Percentiles rank a stretch among this genome's conserved stretches.
phyloP scores from a whole-genome alignment of 2,888 invertebrate genomes.

The Andricus curvator region DNA sequence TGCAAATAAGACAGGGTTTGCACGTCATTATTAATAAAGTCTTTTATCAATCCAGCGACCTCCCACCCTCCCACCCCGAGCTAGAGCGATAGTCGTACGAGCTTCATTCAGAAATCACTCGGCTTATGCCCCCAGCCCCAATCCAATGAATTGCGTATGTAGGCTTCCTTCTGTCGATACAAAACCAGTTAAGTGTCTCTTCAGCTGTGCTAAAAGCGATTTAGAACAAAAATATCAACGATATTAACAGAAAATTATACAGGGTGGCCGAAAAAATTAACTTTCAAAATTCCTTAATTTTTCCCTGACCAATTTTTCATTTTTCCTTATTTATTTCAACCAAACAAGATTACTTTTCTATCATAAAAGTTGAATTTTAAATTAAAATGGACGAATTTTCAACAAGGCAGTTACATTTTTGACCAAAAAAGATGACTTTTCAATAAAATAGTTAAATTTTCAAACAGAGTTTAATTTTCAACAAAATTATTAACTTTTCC shows the following conservation, averaged over 20 bases:
- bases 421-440: no score
- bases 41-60: conserved; percentile 38
- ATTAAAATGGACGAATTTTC: no score
- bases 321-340: no score
- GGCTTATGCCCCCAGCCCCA: conserved; percentile 1
- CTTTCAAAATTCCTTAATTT: no score
- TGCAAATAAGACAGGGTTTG: conserved; percentile 37
- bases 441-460: no score
- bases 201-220: conserved; percentile 10
- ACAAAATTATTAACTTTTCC: no score
- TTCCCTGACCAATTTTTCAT: no score
- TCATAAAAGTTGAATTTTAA: no score
- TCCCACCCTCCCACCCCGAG: conserved; percentile 13
- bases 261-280: no score
- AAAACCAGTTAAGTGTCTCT: conserved; percentile 28
- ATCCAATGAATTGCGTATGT: neutral
- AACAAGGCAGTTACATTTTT: no score
- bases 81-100: conserved; percentile 12
- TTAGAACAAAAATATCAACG: neutral
- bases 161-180: conserved; percentile 34
- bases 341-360: no score
- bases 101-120: conserved; percentile 35
- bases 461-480: no score
- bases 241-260: neutral
- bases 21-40: conserved; percentile 42